phyloP scores from a whole-genome alignment of 2,797 vertebrate species.

The Gymnothorax reevesii region DNA sequence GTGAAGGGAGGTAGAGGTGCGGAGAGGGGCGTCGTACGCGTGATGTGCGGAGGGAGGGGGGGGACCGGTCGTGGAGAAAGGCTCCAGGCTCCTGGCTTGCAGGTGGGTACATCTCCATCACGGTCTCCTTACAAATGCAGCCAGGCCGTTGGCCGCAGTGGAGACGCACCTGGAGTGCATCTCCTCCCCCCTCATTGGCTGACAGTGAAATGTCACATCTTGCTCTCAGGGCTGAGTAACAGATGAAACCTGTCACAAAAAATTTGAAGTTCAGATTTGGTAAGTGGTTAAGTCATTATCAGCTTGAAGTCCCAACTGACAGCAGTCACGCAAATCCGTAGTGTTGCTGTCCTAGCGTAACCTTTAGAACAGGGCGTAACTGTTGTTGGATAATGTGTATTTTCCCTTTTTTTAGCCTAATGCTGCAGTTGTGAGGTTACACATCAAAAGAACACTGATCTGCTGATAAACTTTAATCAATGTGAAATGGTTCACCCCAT shows the following conservation, averaged over 20 bases:
- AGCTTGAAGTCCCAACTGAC: slow-evolving; percentile 11
- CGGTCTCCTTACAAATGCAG: slow-evolving; percentile 16
- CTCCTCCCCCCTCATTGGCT: background rate
- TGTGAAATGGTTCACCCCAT: background rate
- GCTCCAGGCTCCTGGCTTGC: slow-evolving; percentile 61
- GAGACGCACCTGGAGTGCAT: background rate
- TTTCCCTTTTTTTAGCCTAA: background rate
- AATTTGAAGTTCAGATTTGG: slow-evolving; percentile 40
- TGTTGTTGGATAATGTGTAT: slow-evolving; percentile 19
- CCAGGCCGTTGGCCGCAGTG: background rate
- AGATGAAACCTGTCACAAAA: slow-evolving; percentile 47
- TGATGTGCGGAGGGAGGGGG: slow-evolving; percentile 75
- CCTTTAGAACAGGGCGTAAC: slow-evolving; percentile 11
- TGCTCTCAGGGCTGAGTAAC: slow-evolving; percentile 24
- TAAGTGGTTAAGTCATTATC: slow-evolving; percentile 33
- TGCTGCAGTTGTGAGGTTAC: background rate
- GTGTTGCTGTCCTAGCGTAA: background rate
- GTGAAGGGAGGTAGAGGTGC: slow-evolving; percentile 50
- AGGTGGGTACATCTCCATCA: slow-evolving; percentile 58
- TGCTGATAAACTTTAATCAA: background rate
- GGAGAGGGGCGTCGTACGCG: slow-evolving; percentile 48
- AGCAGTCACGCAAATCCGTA: slow-evolving; percentile 5
- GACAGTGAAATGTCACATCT: slow-evolving; percentile 35
- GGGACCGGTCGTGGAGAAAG: slow-evolving; percentile 60
- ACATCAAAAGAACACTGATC: background rate